Percentiles rank a stretch among this genome's conserved stretches.
Evolutionary conservation across 2,797 vertebrate species (phyloP).

Genomic region (Pampus argenteus): DNA sequence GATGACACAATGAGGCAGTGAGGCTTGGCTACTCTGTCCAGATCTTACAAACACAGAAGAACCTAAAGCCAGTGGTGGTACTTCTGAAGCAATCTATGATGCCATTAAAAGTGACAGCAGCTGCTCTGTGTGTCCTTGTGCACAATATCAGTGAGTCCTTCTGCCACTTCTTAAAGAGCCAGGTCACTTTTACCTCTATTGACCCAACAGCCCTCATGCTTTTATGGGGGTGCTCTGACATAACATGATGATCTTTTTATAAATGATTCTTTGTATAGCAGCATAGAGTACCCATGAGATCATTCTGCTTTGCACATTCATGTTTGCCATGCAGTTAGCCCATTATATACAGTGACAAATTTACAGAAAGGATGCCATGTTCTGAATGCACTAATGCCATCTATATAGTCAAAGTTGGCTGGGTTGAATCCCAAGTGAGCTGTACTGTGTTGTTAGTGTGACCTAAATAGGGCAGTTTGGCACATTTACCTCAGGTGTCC

Average conservation of each 20-base stretch:
- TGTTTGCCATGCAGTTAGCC: slow-evolving; percentile 17
- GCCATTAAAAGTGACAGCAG: slow-evolving; percentile 84
- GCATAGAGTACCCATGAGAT: slow-evolving; percentile 13
- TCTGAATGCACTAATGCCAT: slow-evolving; percentile 45
- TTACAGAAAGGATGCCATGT: slow-evolving; percentile 38
- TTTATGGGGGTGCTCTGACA: background rate
- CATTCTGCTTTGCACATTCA: slow-evolving; percentile 10
- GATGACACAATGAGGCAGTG: slow-evolving; percentile 33
- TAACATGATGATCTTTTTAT: background rate
- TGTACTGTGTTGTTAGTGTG: slow-evolving; percentile 60
- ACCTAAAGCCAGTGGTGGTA: slow-evolving; percentile 56
- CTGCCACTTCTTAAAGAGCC: slow-evolving; percentile 78
- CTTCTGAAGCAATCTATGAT: slow-evolving; percentile 73
- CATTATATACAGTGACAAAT: slow-evolving; percentile 34
- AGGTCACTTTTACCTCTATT: slow-evolving; percentile 66
- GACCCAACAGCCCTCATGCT: slow-evolving; percentile 40
- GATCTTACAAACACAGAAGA: slow-evolving; percentile 45
- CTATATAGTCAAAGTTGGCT: slow-evolving; percentile 58
- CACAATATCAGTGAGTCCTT: slow-evolving; percentile 63
- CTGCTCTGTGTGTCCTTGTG: slow-evolving; percentile 75
- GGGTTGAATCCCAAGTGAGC: slow-evolving; percentile 58
- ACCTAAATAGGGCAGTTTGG: slow-evolving; percentile 75
- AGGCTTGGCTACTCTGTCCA: slow-evolving; percentile 42
- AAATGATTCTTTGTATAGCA: background rate
- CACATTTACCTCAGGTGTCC: slow-evolving; percentile 76